Conservation (phyloP, 2,888 invertebrate genomes). For the Melanostoma mellinum region DNA sequence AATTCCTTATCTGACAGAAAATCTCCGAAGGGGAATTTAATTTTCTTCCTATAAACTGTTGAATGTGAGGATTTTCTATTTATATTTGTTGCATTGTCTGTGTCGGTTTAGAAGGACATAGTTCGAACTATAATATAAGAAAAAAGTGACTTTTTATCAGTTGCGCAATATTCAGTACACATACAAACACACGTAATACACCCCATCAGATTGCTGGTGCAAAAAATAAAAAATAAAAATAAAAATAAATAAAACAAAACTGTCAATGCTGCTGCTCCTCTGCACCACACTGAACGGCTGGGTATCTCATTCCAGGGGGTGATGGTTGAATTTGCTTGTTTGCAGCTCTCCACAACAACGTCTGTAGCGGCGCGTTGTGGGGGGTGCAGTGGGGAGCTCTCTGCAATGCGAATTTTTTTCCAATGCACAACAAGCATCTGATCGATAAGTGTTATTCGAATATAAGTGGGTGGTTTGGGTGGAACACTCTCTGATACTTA, state of each 20-base stretch:
- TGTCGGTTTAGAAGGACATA: conserved; percentile 3
- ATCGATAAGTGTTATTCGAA: conserved; percentile 53
- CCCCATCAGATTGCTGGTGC: conserved; percentile 26
- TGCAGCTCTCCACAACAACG: conserved; percentile 18
- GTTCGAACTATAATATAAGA: no score
- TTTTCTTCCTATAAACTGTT: conserved; percentile 60
- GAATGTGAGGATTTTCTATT: conserved; percentile 44
- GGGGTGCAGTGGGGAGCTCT: conserved; percentile 17
- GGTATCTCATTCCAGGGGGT: background rate
- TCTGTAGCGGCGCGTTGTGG: background rate
- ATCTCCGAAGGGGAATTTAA: conserved; percentile 36
- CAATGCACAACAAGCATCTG: conserved; percentile 48
- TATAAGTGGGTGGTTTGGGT: conserved; percentile 1
- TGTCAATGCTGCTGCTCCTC: conserved; percentile 34
- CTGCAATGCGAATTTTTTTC: conserved; percentile 66
- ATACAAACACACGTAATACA: background rate
- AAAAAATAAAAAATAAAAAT: background rate
- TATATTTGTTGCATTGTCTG: conserved; percentile 53
- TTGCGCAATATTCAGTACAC: conserved; percentile 55
- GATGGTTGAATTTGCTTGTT: conserved; percentile 24
- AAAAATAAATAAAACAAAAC: conserved; percentile 15
- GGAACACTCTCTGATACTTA: background rate
- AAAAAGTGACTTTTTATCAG: background rate
- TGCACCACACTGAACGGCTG: conserved; percentile 1
- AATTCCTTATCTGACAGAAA: conserved; percentile 45